A percentile compares a stretch with the other conserved stretches of the same genome.
These are phyloP conservation scores for Halictus ligatus DNA, from an alignment of 2,888 invertebrate species.

Conservation along the genomic window DNA sequence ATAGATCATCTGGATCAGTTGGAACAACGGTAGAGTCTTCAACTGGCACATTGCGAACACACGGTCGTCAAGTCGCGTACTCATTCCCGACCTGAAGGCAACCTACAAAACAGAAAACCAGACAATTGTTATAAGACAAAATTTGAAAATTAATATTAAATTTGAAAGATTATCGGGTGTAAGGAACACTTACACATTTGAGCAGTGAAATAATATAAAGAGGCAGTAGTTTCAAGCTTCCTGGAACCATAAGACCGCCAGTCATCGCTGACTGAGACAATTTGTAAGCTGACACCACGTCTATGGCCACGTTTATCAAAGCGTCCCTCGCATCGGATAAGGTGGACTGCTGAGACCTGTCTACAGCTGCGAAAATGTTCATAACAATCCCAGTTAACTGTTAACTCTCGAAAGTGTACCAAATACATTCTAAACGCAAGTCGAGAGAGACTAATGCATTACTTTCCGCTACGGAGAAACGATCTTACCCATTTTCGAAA, in stretches of 20 bases:
- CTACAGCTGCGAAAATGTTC: constrained; percentile 89
- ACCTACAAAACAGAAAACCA: constrained; percentile 85
- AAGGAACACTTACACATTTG: constrained; percentile 89
- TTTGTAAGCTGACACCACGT: constrained; percentile 92
- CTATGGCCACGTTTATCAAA: constrained; percentile 96
- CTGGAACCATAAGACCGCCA: constrained; percentile 90
- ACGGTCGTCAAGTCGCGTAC: constrained; percentile 96
- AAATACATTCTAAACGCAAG: background rate
- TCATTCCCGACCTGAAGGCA: constrained; percentile 95
- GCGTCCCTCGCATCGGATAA: constrained; percentile 98
- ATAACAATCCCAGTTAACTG: background rate
- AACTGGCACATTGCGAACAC: constrained; percentile 97
- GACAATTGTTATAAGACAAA: background rate
- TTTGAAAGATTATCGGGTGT: background rate
- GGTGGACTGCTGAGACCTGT: constrained; percentile 93
- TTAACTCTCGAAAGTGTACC: background rate
- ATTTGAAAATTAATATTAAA: no score
- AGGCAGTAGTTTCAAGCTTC: constrained; percentile 92
- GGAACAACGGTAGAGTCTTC: constrained; percentile 93
- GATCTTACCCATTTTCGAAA: constrained; percentile 96
- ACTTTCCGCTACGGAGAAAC: background rate
- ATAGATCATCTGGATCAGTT: constrained; percentile 94
- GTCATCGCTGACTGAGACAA: constrained; percentile 85
- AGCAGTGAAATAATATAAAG: constrained; percentile 95
- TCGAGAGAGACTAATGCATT: background rate